phyloP scores from a whole-genome alignment of 2,888 invertebrate species.

The Leucophenga maculata region DNA sequence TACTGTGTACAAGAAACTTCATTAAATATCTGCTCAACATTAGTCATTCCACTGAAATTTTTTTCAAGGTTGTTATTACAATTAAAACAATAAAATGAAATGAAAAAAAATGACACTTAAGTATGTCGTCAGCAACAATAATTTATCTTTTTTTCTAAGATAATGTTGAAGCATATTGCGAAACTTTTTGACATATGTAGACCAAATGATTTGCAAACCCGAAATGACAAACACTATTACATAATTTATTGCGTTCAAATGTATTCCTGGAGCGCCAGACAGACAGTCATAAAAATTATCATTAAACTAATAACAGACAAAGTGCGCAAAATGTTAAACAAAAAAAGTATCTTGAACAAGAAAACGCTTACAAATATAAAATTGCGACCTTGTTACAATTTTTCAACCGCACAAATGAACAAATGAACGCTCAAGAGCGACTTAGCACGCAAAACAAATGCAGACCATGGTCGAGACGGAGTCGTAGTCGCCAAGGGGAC shows the following conservation, averaged over 20 bases:
- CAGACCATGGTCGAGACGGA: background rate
- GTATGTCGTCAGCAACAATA: too few species aligned
- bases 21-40: too few species aligned
- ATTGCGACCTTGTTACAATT: constrained; percentile 58
- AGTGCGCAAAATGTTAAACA: constrained; percentile 27
- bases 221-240: background rate
- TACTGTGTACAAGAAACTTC: too few species aligned
- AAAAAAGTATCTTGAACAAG: background rate
- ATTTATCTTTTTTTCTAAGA: too few species aligned
- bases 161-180: background rate
- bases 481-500: background rate
- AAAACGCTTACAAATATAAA: constrained; percentile 10
- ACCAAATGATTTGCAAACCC: constrained; percentile 35
- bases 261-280: constrained; percentile 37
- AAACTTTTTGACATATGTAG: constrained; percentile 39
- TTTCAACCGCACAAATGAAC: constrained; percentile 44
- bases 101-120: too few species aligned
- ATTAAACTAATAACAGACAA: constrained; percentile 42
- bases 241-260: constrained; percentile 26
- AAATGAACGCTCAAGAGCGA: constrained; percentile 3
- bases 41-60: too few species aligned
- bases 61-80: too few species aligned
- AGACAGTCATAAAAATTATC: constrained; percentile 52
- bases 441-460: background rate
- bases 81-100: too few species aligned